A percentile compares a stretch with the other conserved stretches of the same genome.
Conservation (phyloP, 2,113 vertebrate species). For the Danionella cerebrum region DNA sequence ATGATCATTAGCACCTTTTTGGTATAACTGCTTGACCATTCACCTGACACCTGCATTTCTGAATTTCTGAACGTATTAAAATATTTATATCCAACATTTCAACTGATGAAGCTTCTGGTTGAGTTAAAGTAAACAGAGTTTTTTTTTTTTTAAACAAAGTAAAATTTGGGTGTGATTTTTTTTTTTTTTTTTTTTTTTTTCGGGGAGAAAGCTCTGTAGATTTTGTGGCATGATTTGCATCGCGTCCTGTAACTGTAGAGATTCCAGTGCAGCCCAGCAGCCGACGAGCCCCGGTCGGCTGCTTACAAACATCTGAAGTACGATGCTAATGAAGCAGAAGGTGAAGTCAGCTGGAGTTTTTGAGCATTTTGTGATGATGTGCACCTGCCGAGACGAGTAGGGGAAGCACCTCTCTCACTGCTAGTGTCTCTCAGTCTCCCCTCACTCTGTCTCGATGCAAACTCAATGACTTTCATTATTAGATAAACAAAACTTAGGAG, state of each 20-base stretch:
- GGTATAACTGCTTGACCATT: too few species aligned
- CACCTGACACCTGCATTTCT: too few species aligned
- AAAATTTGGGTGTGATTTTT: neutral
- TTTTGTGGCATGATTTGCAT: conserved; percentile 16
- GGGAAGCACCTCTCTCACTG: conserved; percentile 35
- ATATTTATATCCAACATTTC: too few species aligned
- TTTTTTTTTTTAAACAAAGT: too few species aligned
- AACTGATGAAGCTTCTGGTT: too few species aligned
- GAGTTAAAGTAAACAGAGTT: too few species aligned
- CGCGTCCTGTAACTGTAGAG: conserved; percentile 26
- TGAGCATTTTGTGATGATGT: neutral
- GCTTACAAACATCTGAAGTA: neutral
- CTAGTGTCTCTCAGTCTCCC: neutral
- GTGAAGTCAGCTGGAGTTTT: conserved; percentile 33
- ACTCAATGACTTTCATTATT: neutral
- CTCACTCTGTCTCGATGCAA: neutral
- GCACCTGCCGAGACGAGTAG: conserved; percentile 33
- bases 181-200: too few species aligned
- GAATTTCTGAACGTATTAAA: too few species aligned
- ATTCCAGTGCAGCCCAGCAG: neutral
- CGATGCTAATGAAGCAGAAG: conserved; percentile 11
- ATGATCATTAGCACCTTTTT: too few species aligned
- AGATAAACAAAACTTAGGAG: too few species aligned
- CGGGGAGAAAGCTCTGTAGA: conserved; percentile 1
- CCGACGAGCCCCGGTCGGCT: neutral